Conservation (phyloP, 2,888 invertebrate species). For the Leucophenga montana region DNA sequence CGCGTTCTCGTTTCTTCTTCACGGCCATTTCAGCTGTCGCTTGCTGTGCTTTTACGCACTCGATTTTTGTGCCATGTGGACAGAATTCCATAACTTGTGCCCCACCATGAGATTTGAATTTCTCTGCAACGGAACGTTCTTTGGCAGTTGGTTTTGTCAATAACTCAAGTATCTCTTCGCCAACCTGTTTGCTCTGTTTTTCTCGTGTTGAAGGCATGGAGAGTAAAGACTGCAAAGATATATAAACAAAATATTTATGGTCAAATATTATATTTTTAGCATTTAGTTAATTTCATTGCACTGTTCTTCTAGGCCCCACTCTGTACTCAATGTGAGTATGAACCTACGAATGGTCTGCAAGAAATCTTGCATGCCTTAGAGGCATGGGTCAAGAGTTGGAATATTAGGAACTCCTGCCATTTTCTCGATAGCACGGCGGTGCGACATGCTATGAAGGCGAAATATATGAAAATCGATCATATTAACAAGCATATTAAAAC, state of each 20-base stretch:
- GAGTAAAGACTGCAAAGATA: slow-evolving; percentile 59
- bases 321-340: no score
- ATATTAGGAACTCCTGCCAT: no score
- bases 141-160: slow-evolving; percentile 97
- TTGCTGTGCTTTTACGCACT: slow-evolving; percentile 80
- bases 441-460: no score
- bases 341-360: no score
- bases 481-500: no score
- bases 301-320: no score
- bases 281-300: no score
- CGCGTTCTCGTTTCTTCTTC: slow-evolving; percentile 64
- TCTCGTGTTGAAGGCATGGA: slow-evolving; percentile 89
- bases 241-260: no score
- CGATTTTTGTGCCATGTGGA: slow-evolving; percentile 93
- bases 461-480: no score
- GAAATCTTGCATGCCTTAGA: no score
- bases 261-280: background rate
- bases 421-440: no score
- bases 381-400: no score
- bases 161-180: slow-evolving; percentile 95
- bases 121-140: slow-evolving; percentile 94
- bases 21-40: slow-evolving; percentile 71
- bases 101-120: slow-evolving; percentile 96
- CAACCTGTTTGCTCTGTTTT: slow-evolving; percentile 94
- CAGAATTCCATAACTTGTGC: slow-evolving; percentile 97